Evolutionary conservation across 1,140 invertebrate species (phyloP).

Genomic region (Ctenoplectra terminalis): DNA sequence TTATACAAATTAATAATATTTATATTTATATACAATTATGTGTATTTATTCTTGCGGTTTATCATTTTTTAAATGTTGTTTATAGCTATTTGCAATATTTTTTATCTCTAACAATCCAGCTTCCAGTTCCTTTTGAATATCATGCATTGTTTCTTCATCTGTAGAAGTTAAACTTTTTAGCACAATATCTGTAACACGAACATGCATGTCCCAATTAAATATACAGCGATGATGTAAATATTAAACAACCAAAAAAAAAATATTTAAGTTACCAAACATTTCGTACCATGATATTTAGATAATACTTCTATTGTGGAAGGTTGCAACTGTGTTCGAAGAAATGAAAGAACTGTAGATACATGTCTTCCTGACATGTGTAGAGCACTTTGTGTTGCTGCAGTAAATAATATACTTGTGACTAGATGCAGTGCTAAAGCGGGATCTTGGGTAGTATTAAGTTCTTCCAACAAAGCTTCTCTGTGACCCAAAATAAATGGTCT

Average conservation of each 20-base stretch:
- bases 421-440: conserved; percentile 93
- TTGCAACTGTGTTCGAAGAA: conserved; percentile 88
- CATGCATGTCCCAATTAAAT: conserved; percentile 28
- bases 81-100: conserved; percentile 83
- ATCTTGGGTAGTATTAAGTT: conserved; percentile 89
- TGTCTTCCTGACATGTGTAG: conserved; percentile 96
- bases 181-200: conserved; percentile 83
- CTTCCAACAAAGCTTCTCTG: conserved; percentile 90
- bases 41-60: conserved; percentile 58
- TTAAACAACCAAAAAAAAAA: neutral
- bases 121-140: conserved; percentile 77
- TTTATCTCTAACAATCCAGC: conserved; percentile 82
- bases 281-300: conserved; percentile 90
- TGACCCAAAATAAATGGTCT: conserved; percentile 89
- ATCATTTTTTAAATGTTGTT: conserved; percentile 78
- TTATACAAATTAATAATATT: conserved; percentile 36
- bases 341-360: conserved; percentile 90
- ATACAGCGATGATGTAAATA: conserved; percentile 21
- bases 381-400: conserved; percentile 90
- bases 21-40: conserved; percentile 46
- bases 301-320: conserved; percentile 86
- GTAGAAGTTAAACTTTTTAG: conserved; percentile 85
- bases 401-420: conserved; percentile 91
- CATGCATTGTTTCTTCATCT: conserved; percentile 78
- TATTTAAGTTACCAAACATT: conserved; percentile 35